Conservation (phyloP, 2,113 vertebrate species). For the Saguinus imperator region DNA sequence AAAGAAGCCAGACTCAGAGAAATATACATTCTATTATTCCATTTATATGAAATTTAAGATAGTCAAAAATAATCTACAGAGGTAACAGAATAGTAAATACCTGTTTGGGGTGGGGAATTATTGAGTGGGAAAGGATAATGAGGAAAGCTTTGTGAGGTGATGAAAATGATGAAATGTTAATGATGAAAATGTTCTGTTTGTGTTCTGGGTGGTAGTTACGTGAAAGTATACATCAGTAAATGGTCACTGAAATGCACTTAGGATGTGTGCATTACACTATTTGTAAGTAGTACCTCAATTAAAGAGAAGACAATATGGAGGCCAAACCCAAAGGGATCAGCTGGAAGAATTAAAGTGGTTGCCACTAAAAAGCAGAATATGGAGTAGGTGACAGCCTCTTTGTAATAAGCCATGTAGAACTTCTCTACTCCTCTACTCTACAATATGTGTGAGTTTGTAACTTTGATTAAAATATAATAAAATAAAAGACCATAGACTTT, state of each 20-base stretch:
- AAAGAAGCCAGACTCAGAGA: not conserved
- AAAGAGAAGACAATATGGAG: not conserved
- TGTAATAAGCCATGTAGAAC: not conserved
- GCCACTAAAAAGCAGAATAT: not conserved
- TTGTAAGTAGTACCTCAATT: not conserved
- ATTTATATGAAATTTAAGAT: not conserved
- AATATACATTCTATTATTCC: not conserved
- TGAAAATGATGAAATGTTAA: not conserved
- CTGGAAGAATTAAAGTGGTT: not conserved
- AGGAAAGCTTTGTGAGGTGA: not conserved
- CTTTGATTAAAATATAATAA: slow-evolving; percentile 22
- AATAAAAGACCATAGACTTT: not conserved
- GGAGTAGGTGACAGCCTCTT: not conserved
- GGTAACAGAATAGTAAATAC: not conserved
- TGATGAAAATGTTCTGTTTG: not conserved
- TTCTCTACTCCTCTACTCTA: not conserved
- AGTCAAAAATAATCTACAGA: not conserved
- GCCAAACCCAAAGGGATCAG: not conserved
- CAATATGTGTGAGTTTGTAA: not conserved
- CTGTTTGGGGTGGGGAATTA: not conserved
- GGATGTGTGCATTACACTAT: not conserved
- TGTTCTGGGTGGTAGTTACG: not conserved
- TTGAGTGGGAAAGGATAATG: not conserved
- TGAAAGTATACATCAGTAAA: not conserved
- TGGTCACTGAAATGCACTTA: not conserved